Conservation (phyloP, 2,797 vertebrate genomes). For the Tachyglossus aculeatus region DNA sequence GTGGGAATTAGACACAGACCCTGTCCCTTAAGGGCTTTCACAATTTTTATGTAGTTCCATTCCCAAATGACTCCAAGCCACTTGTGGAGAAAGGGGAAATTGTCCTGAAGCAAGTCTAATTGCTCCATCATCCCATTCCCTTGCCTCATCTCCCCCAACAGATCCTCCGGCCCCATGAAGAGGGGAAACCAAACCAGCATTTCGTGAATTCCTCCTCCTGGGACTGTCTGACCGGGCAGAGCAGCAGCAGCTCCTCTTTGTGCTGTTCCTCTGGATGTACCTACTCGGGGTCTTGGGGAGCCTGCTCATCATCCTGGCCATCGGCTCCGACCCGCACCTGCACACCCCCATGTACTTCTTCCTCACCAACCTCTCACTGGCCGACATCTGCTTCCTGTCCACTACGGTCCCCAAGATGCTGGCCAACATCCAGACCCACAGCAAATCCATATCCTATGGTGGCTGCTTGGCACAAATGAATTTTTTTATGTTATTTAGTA, state of each 20-base stretch:
- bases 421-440: conserved; percentile 27
- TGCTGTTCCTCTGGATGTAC: neutral
- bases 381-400: conserved; percentile 52
- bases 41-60: no score
- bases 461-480: conserved; percentile 68
- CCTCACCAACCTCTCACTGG: conserved; percentile 46
- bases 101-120: no score
- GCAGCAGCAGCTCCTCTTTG: neutral
- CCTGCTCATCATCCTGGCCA: conserved; percentile 20
- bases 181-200: neutral
- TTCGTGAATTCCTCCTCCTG: conserved; percentile 19
- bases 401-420: conserved; percentile 33
- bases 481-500: conserved; percentile 69
- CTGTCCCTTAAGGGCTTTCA: no score
- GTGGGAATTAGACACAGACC: no score
- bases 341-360: conserved; percentile 52
- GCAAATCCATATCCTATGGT: conserved; percentile 22
- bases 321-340: conserved; percentile 20
- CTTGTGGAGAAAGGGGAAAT: no score
- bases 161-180: no score
- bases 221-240: neutral
- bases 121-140: no score
- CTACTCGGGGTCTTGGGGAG: conserved; percentile 28
- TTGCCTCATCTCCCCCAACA: no score
- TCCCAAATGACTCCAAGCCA: no score